A percentile compares a stretch with the other conserved stretches of the same genome.
Conservation (phyloP, 2,888 invertebrate genomes). For the Eulithis prunata region DNA sequence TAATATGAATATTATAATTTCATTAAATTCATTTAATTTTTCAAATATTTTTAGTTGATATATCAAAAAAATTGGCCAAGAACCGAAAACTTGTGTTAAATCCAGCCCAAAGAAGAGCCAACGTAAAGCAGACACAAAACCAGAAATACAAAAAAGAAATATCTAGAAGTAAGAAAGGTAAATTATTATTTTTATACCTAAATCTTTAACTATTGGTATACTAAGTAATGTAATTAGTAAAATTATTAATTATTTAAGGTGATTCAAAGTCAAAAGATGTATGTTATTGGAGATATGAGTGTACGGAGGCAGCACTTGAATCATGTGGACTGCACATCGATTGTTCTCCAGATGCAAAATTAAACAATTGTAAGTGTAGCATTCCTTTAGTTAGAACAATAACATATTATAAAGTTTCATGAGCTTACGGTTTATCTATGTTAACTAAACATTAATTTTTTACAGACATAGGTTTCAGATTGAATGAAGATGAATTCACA, state of each 20-base stretch:
- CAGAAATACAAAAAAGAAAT: slow-evolving; percentile 1
- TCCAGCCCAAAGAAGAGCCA: slow-evolving; percentile 19
- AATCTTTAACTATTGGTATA: too few relatives aligned
- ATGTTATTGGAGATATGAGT: slow-evolving; percentile 65
- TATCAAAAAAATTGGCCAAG: slow-evolving; percentile 25
- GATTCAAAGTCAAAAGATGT: slow-evolving; percentile 17
- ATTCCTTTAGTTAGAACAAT: too few relatives aligned
- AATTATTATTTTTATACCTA: too few relatives aligned
- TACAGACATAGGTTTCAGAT: slow-evolving; percentile 20
- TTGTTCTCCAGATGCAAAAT: slow-evolving; percentile 41
- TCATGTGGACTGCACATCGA: slow-evolving; percentile 55
- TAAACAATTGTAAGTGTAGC: neutral
- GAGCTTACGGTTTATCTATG: too few relatives aligned
- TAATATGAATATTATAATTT: too few relatives aligned
- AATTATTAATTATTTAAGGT: slow-evolving; percentile 12
- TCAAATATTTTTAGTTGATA: slow-evolving; percentile 8
- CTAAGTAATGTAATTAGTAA: too few relatives aligned
- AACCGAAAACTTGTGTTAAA: slow-evolving; percentile 31
- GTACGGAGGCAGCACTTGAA: slow-evolving; percentile 49
- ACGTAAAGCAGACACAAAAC: neutral
- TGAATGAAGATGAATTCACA: slow-evolving; percentile 44
- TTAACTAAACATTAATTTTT: neutral
- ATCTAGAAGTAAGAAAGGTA: neutral
- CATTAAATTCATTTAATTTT: neutral
- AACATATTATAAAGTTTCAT: too few relatives aligned